A percentile compares a stretch with the other conserved stretches of the same genome.
phyloP scores from a whole-genome alignment of 2,888 invertebrate genomes.

The Ormia ochracea region DNA sequence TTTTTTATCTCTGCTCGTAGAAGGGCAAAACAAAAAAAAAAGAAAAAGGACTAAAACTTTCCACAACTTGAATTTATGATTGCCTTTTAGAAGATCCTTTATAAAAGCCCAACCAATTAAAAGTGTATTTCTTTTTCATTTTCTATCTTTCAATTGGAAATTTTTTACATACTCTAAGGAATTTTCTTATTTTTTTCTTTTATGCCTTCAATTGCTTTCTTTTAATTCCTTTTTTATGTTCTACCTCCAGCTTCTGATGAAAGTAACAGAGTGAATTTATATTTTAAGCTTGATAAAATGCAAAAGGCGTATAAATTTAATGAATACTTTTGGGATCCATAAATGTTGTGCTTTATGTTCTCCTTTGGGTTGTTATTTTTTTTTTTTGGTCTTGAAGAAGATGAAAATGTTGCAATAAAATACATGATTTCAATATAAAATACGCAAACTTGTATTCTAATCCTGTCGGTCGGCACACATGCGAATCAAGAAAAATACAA shows the following conservation, averaged over 20 bases:
- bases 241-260: neutral
- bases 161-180: constrained; percentile 36
- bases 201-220: neutral
- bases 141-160: constrained; percentile 19
- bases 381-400: neutral
- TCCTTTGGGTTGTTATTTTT: neutral
- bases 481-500: neutral
- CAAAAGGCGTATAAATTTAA: constrained; percentile 51
- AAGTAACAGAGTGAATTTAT: constrained; percentile 8
- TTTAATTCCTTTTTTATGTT: constrained; percentile 5
- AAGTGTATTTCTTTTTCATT: constrained; percentile 1
- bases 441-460: neutral
- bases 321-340: constrained; percentile 42
- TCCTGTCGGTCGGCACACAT: neutral
- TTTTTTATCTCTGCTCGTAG: neutral
- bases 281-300: constrained; percentile 41
- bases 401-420: neutral
- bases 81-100: neutral
- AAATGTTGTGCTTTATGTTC: constrained; percentile 37
- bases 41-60: neutral
- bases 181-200: neutral
- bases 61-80: constrained; percentile 2
- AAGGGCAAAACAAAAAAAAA: neutral
- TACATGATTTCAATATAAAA: neutral
- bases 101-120: constrained; percentile 34